Percentiles rank a stretch among this genome's conserved stretches.
Evolutionary conservation across 2,797 vertebrate species (phyloP).

Genomic region (Sebastes nivosus): DNA sequence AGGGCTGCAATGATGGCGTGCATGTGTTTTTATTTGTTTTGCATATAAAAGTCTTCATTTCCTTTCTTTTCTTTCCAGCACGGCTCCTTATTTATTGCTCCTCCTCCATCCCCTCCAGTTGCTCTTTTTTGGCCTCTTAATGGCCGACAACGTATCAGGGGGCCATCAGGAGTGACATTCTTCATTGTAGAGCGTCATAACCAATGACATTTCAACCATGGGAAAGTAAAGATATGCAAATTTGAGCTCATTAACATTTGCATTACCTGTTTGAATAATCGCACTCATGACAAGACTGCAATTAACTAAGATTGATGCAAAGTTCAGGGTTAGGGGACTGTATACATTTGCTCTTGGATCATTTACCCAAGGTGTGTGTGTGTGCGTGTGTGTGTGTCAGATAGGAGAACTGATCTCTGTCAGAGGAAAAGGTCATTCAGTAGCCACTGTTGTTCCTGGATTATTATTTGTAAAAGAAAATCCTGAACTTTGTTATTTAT

Average conservation of each 20-base stretch:
- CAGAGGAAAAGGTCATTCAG: constrained; percentile 69
- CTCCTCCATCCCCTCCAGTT: constrained; percentile 33
- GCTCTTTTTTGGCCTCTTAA: constrained; percentile 86
- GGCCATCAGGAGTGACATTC: constrained; percentile 95
- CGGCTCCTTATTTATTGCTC: constrained; percentile 58
- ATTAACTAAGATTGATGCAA: constrained; percentile 99
- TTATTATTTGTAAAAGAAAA: constrained; percentile 1
- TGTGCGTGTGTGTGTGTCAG: constrained; percentile 46
- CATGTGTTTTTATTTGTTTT: constrained; percentile 28
- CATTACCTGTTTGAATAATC: constrained; percentile 99
- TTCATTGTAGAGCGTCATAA: constrained; percentile 96
- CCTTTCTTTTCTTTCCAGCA: constrained; percentile 14
- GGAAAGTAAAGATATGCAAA: constrained; percentile 99
- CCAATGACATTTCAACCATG: constrained; percentile 99
- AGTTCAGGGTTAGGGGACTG: constrained; percentile 90
- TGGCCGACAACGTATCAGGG: constrained; percentile 92
- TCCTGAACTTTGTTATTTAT: not conserved
- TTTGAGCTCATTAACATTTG: constrained; percentile 98
- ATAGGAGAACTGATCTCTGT: constrained; percentile 68
- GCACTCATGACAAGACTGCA: constrained; percentile 95
- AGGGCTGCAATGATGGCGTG: not conserved
- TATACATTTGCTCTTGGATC: constrained; percentile 76
- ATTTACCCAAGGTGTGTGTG: constrained; percentile 48
- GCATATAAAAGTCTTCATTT: not conserved
- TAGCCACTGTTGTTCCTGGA: constrained; percentile 6